phyloP scores from a whole-genome alignment of 2,888 invertebrate species.

The Amphipoea lucens region DNA sequence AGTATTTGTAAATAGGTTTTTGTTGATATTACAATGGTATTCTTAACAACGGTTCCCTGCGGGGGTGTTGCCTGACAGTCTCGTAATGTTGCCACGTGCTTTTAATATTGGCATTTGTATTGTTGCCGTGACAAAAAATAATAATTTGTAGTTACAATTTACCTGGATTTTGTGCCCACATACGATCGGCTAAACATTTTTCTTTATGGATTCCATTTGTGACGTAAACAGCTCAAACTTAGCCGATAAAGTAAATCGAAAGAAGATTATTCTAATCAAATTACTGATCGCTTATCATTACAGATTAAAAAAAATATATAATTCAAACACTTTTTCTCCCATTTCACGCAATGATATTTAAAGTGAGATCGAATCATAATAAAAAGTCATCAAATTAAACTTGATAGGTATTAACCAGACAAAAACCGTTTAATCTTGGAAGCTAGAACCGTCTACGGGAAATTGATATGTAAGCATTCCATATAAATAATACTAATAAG shows the following conservation, averaged over 20 bases:
- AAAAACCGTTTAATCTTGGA: conserved; percentile 51
- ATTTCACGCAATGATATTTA: conserved; percentile 25
- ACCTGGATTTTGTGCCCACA: conserved; percentile 13
- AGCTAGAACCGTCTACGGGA: conserved; percentile 31
- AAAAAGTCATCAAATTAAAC: conserved; percentile 47
- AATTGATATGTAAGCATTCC: conserved; percentile 39
- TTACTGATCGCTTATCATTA: conserved; percentile 16
- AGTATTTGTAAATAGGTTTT: conserved; percentile 90
- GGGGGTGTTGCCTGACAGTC: conserved; percentile 68
- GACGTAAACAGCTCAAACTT: conserved; percentile 11
- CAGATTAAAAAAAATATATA: conserved; percentile 4
- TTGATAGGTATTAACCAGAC: conserved; percentile 39
- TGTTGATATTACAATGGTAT: conserved; percentile 83
- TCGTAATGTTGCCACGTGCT: conserved; percentile 75
- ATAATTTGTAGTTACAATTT: conserved; percentile 45
- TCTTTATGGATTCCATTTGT: background rate
- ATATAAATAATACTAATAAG: conserved; percentile 62
- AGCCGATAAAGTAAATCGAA: background rate
- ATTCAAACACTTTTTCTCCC: conserved; percentile 9
- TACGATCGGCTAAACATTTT: conserved; percentile 1
- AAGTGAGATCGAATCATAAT: conserved; percentile 28
- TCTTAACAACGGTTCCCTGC: conserved; percentile 72
- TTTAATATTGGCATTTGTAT: conserved; percentile 63
- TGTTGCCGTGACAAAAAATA: conserved; percentile 32
- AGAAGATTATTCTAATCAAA: conserved; percentile 14